Base-by-base conservation (phyloP, 2,113 vertebrate species). In the Macrotus californicus region DNA sequence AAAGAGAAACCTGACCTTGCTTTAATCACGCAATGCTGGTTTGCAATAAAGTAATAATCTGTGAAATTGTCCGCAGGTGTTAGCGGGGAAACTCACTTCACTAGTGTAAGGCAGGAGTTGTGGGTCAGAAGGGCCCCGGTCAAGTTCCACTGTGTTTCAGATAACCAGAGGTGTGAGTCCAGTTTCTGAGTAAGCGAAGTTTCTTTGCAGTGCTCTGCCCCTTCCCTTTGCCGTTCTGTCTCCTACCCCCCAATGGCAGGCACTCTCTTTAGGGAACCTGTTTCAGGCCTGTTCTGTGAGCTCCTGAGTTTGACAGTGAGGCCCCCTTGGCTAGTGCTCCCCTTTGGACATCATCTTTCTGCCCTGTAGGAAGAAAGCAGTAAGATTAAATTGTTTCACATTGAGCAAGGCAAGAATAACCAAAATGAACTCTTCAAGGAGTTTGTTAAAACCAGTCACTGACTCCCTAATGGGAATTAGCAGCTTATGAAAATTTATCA, bases 341-440 rank as follows among this genome's bases (percentile, higher is more conserved):
- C n/a, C 9, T 95, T 84, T 54, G 82, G 91, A 29, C 43, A 87
- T 91, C 29, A 16, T 91, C 29, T 88, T 95, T 59, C 19, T 85
- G 4, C 26, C 34, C 46, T 56, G 52, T 66, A 94, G 86, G 69
- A 91, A 83, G 94, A 96, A 89, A 87, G 50, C 82, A 70, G 0
- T 91, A 48, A 73, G 36, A 95, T 92, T 82, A 61, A 87, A 81
- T 93, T 76, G 72, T 91, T 94, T 96, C 50, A 70, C 75, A 89
- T 1, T 73, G 56, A 94, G 70, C 79, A 80, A 87, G 59, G 83
- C 77, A 93, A 66, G 54, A 73, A 41, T 72, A 94, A 89, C 73
- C 61, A 89, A 96, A 96, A 95, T 87, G 84, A 93, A 89, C 89
- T 97, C 89, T 94, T 93, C 26, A 82, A 94, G 77, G 96, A 95